Base-by-base conservation (phyloP, 92 coral and sea anemone species). In the Epizoanthus stellaris region DNA sequence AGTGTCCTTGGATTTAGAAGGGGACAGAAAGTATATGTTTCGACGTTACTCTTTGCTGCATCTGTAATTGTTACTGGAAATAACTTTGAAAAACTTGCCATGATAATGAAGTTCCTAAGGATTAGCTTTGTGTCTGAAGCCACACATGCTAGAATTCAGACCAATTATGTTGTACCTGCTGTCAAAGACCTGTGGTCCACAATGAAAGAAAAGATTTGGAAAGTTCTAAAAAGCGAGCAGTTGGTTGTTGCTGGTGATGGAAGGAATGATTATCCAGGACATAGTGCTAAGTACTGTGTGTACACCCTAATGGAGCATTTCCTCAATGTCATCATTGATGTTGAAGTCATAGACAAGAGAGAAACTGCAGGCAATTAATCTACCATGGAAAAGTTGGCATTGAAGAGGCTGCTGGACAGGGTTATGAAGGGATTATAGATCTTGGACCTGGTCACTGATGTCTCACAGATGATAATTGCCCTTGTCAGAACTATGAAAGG, bases 361-460 rank as follows among this genome's bases (percentile, higher is more conserved):
- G 80, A 90, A 71, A 85, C 89, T 0, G 85, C 82, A 25, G 93
- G 89, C 9, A 49, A 70, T 6, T 86, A 90, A 68, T 71, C 87
- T n/a, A 70, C 67, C 20, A 86, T 90, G 93, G 93, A 90, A 57
- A 82, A 74, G 47, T 53, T 80, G 19, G 90, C 91, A 1, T 43
- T 90, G 56, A 77, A 70, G 65, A 82, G 71, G 58, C 74, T 90
- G n/a, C 64, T 87, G 60, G 93, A 90, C 36, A 60, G 91, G 25
- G 16, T 80, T 23, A 73, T 90, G 83, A 70, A 70, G 16, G 54
- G 83, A 43, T 73, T 87, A 49, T 69, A 75, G 8, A 80, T 90
- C 9, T 75, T 60, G 20, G 93, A 90, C 75, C 42, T 90, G 8
- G 90, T 82, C 0, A 90, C 93, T 56, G 93, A 90, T 87, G 85